Evolutionary conservation across 2,888 invertebrate genomes (phyloP).

Genomic region (Scaptodrosophila latifasciaeformis): DNA sequence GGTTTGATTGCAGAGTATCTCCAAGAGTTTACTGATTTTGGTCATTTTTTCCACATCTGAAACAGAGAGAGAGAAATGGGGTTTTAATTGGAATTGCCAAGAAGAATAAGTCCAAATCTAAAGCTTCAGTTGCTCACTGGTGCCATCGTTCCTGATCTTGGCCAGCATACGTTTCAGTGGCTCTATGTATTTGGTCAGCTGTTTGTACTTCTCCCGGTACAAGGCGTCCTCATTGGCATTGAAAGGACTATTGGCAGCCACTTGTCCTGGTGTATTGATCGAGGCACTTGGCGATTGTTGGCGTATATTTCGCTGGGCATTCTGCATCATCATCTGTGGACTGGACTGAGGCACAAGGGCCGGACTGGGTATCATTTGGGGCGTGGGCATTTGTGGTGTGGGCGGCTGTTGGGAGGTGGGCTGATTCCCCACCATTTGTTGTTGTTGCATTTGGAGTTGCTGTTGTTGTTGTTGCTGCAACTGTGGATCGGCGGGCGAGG

Average conservation of each 20-base stretch:
- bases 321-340: constrained; percentile 79
- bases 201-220: constrained; percentile 94
- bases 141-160: constrained; percentile 88
- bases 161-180: constrained; percentile 93
- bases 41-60: constrained; percentile 91
- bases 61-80: no score
- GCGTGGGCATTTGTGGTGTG: constrained; percentile 72
- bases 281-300: constrained; percentile 90
- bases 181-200: constrained; percentile 95
- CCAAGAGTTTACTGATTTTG: constrained; percentile 95
- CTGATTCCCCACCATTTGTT: constrained; percentile 55
- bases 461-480: constrained; percentile 68
- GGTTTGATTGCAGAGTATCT: constrained; percentile 91
- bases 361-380: constrained; percentile 83
- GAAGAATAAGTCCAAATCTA: no score
- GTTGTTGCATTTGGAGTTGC: constrained; percentile 73
- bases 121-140: constrained; percentile 39
- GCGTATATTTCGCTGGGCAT: constrained; percentile 78
- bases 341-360: constrained; percentile 82
- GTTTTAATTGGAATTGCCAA: no score
- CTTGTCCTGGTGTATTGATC: constrained; percentile 84
- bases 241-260: constrained; percentile 79
- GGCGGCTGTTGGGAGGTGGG: constrained; percentile 70
- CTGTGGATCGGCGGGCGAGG: constrained; percentile 71
- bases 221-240: constrained; percentile 88